Evolutionary conservation across 2,888 invertebrate genomes (phyloP).

Genomic region (Chydorus sphaericus): DNA sequence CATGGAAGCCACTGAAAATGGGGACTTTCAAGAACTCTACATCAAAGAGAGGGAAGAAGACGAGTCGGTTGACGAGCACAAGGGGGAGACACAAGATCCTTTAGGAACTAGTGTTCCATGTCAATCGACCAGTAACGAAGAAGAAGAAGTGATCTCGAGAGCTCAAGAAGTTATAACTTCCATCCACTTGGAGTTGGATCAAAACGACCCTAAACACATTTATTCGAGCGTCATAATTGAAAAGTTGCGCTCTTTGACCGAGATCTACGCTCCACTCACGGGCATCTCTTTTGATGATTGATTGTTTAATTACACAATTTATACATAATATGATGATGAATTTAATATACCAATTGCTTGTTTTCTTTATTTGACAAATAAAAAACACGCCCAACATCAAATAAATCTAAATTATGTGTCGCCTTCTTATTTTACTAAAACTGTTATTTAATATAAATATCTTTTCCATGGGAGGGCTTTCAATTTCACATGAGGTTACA

Average conservation of each 20-base stretch:
- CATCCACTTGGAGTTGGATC: not conserved
- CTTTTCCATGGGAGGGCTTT: too few species aligned
- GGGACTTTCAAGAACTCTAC: too few species aligned
- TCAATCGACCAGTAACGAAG: not conserved
- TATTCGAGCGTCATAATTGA: not conserved
- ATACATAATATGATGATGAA: too few species aligned
- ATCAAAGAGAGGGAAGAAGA: not conserved
- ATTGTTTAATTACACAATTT: not conserved
- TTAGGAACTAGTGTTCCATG: not conserved
- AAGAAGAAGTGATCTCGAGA: not conserved
- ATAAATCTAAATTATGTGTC: too few species aligned
- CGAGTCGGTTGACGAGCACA: not conserved
- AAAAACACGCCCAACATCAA: too few species aligned
- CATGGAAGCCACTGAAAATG: too few species aligned
- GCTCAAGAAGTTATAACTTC: not conserved
- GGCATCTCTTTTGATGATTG: not conserved
- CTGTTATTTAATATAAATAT: too few species aligned
- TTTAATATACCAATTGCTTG: too few species aligned
- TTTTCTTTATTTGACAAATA: too few species aligned
- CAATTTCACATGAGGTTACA: slow-evolving; percentile 20
- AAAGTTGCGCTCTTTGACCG: not conserved
- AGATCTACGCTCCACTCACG: not conserved
- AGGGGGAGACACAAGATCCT: not conserved
- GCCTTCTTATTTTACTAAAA: too few species aligned
- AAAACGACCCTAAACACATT: not conserved